phyloP scores from a whole-genome alignment of 64 coral and sea anemone genomes.

The Actinia tenebrosa region DNA sequence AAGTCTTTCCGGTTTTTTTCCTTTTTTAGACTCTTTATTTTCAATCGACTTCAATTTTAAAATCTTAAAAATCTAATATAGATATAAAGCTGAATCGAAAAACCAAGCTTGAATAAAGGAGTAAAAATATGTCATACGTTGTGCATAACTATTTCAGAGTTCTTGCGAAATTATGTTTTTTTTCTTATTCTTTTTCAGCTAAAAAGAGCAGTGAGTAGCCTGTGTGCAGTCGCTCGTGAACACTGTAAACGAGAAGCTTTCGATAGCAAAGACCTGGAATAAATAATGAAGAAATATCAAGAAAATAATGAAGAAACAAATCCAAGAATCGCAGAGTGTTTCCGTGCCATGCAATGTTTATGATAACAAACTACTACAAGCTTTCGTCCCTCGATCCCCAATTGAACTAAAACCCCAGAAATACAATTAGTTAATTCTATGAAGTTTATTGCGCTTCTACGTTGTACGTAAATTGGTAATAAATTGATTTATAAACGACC shows the following conservation, averaged over 20 bases:
- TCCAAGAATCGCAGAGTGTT: background rate
- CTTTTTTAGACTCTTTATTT: background rate
- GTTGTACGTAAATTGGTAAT: constrained; percentile 17
- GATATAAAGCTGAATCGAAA: background rate
- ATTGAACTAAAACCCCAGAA: background rate
- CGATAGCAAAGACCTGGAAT: background rate
- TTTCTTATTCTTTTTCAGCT: constrained; percentile 24
- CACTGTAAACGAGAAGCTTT: constrained; percentile 48
- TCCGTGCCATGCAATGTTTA: background rate
- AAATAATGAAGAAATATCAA: background rate
- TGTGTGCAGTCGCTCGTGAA: constrained; percentile 38
- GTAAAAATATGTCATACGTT: no score
- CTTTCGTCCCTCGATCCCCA: background rate
- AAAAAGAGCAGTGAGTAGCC: constrained; percentile 18
- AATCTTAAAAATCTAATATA: background rate
- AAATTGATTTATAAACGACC: constrained; percentile 1
- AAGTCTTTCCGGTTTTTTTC: background rate
- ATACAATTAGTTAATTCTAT: background rate
- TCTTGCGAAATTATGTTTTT: background rate
- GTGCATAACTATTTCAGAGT: background rate
- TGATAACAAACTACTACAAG: background rate
- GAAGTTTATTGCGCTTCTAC: background rate
- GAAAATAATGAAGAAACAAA: background rate
- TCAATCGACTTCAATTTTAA: background rate
- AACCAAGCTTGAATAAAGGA: no score